Conservation (phyloP, 2,888 invertebrate species). For the Polyommatus icarus region DNA sequence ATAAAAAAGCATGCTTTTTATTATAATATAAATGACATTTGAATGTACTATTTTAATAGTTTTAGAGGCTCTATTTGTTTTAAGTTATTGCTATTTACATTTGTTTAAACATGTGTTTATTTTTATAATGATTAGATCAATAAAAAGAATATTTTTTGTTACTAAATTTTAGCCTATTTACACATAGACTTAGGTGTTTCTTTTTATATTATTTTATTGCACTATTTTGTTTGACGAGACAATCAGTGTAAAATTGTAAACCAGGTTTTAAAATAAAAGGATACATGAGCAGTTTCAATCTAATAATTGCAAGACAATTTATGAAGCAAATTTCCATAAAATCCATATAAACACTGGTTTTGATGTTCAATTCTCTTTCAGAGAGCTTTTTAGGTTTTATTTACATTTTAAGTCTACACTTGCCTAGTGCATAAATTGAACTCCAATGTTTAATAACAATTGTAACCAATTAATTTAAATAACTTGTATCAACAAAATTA, state of each 20-base stretch:
- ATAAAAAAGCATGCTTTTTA: conserved; percentile 16
- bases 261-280: neutral
- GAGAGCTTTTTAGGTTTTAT: too few species aligned
- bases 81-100: conserved; percentile 76
- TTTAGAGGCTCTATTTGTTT: conserved; percentile 64
- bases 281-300: neutral
- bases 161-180: conserved; percentile 27
- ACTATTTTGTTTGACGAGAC: neutral
- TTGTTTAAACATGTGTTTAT: conserved; percentile 66
- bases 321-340: conserved; percentile 28
- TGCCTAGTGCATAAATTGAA: neutral
- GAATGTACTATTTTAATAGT: conserved; percentile 57
- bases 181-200: conserved; percentile 23
- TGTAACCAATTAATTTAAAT: neutral
- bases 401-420: neutral
- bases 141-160: conserved; percentile 43
- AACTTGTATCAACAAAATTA: neutral
- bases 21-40: conserved; percentile 35
- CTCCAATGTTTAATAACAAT: neutral
- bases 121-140: conserved; percentile 54
- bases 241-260: conserved; percentile 11
- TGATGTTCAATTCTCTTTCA: too few species aligned
- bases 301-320: conserved; percentile 42
- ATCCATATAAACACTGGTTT: neutral
- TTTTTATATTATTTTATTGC: conserved; percentile 26